Evolutionary conservation across 30 jellyfish, hydroid and myxozoan genomes (phyloP), one percentile per base, ranked within the genome.

Genomic region (Calvadosia cruxmelitensis): DNA sequence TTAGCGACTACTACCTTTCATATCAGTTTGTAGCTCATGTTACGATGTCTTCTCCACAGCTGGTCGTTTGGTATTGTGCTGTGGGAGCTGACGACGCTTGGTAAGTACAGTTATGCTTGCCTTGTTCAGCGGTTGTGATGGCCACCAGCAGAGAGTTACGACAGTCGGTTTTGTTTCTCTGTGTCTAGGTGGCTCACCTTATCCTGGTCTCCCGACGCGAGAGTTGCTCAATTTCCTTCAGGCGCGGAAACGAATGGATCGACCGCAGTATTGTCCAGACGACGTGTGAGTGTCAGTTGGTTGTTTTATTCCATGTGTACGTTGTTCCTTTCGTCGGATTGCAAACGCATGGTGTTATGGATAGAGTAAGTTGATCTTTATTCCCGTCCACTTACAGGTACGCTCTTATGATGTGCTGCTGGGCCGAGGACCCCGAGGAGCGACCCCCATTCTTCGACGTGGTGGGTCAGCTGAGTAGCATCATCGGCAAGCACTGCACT

Each of bases 111-210:
- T 3, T 1, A 28, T 31, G 12, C 24, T 3, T 68, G 20, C n/a
- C n/a, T n/a, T n/a, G n/a, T n/a, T n/a, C n/a, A n/a, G n/a, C n/a
- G n/a, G n/a, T n/a, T n/a, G n/a, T n/a, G n/a, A n/a, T n/a, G n/a
- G n/a, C n/a, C n/a, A n/a, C n/a, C n/a, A n/a, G n/a, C n/a, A n/a
- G n/a, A n/a, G n/a, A n/a, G n/a, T n/a, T n/a, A n/a, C n/a, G n/a
- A n/a, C n/a, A n/a, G n/a, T n/a, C n/a, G n/a, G n/a, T n/a, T n/a
- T n/a, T n/a, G n/a, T n/a, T n/a, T n/a, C n/a, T n/a, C n/a, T n/a
- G n/a, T n/a, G n/a, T n/a, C n/a, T 91, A 35, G 99, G 99, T 15
- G 95, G 95, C 1, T 91, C 99, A 62, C 99, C 99, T n/a, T 91
- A 91, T 34, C 99, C 99, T 23, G 99, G 99, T 36, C 34, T 91